Evolutionary conservation across 2,113 vertebrate species (phyloP).

Genomic region (Nerophis ophidion): DNA sequence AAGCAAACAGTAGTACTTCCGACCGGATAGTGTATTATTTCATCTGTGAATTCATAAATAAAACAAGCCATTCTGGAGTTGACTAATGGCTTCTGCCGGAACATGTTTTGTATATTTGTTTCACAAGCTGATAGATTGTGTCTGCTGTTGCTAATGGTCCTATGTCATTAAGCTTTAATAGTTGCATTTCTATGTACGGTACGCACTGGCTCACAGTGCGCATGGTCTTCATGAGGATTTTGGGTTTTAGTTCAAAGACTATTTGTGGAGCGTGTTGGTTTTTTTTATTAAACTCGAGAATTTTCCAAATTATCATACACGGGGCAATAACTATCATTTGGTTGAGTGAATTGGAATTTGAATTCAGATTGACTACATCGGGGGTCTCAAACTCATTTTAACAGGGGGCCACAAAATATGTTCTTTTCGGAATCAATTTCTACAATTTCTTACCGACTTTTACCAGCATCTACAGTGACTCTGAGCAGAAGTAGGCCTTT

Average conservation of each 20-base stretch:
- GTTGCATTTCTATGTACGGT: constrained; percentile 26
- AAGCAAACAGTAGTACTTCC: constrained; percentile 34
- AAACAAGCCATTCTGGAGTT: constrained; percentile 33
- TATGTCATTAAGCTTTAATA: constrained; percentile 41
- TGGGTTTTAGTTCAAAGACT: constrained; percentile 4
- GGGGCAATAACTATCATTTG: too few species aligned
- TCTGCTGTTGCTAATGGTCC: constrained; percentile 35
- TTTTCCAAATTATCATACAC: too few species aligned
- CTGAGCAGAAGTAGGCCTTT: too few species aligned
- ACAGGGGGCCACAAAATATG: too few species aligned
- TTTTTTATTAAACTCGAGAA: constrained; percentile 4
- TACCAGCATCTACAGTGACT: too few species aligned
- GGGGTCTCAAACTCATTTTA: too few species aligned
- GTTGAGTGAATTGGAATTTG: too few species aligned
- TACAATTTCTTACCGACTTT: too few species aligned
- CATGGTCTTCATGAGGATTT: constrained; percentile 23
- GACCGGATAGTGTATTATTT: constrained; percentile 34
- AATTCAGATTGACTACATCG: too few species aligned
- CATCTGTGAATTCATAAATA: constrained; percentile 47
- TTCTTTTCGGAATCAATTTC: too few species aligned
- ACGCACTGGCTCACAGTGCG: neutral
- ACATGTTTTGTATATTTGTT: constrained; percentile 30
- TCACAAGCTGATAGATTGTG: constrained; percentile 22
- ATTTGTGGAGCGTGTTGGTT: too few species aligned
- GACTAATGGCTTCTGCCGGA: constrained; percentile 29